phyloP scores from a whole-genome alignment of 2,113 vertebrate species.

The Lepus timidus region DNA sequence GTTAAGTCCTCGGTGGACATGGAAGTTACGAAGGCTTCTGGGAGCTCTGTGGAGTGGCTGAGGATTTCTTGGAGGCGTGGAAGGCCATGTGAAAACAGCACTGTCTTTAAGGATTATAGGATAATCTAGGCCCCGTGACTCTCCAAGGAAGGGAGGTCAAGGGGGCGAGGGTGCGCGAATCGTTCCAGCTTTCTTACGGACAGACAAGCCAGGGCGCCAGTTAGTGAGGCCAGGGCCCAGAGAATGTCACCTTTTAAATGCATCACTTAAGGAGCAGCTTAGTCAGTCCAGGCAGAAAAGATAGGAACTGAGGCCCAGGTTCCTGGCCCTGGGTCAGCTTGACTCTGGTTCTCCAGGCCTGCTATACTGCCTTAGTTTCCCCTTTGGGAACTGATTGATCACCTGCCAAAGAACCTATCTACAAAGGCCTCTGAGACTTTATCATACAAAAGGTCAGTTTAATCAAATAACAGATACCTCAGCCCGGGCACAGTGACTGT shows the following conservation, averaged over 20 bases:
- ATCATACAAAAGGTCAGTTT: conserved; percentile 65
- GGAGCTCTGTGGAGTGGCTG: conserved; percentile 48
- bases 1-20: conserved; percentile 63
- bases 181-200: conserved; percentile 13
- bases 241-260: neutral
- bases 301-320: conserved; percentile 29
- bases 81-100: conserved; percentile 73
- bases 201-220: neutral
- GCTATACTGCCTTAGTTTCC: conserved; percentile 67
- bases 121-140: conserved; percentile 78
- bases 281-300: conserved; percentile 41
- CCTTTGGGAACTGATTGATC: conserved; percentile 65
- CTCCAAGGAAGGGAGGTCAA: conserved; percentile 41
- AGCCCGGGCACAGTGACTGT: conserved; percentile 31
- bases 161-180: neutral
- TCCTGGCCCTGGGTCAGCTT: neutral
- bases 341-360: conserved; percentile 4
- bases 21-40: conserved; percentile 59
- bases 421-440: conserved; percentile 57
- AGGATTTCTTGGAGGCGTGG: conserved; percentile 57
- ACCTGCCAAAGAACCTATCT: conserved; percentile 49
- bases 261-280: neutral
- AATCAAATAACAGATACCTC: conserved; percentile 61
- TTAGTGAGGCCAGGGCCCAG: neutral
- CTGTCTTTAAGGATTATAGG: conserved; percentile 77